Conservation (phyloP, 2,113 vertebrate genomes). For the Myodes glareolus region DNA sequence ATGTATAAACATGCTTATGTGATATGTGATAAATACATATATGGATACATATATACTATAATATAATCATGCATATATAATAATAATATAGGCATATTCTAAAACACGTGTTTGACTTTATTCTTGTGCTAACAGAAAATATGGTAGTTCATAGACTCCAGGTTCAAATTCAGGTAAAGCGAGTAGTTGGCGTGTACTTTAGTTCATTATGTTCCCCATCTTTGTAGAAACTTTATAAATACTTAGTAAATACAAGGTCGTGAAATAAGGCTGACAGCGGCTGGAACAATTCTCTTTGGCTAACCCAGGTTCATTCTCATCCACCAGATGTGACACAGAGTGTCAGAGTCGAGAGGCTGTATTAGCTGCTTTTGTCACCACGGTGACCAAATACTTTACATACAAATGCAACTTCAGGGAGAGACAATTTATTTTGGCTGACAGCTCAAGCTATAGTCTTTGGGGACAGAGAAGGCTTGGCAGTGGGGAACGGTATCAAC, state of each 20-base stretch:
- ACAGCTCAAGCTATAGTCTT: neutral
- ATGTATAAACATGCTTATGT: neutral
- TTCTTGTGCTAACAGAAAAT: neutral
- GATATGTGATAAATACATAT: neutral
- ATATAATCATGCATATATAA: neutral
- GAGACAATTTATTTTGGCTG: neutral
- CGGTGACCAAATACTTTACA: neutral
- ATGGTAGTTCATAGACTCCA: neutral
- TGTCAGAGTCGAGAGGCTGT: neutral
- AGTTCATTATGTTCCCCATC: neutral
- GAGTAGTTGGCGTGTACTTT: neutral
- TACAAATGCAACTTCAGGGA: neutral
- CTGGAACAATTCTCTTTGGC: neutral
- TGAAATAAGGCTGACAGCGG: neutral
- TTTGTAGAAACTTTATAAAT: neutral
- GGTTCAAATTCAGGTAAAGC: neutral
- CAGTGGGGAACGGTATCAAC: neutral
- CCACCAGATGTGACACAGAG: neutral
- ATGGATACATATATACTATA: too few species aligned
- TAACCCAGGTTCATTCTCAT: neutral
- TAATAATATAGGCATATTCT: neutral
- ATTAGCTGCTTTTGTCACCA: neutral
- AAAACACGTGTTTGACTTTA: neutral
- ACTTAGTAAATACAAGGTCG: neutral
- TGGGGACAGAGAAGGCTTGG: neutral